Evolutionary conservation across 2,797 vertebrate species (phyloP), one percentile per base, ranked within the genome.

Genomic region (Labeo calbasu): DNA sequence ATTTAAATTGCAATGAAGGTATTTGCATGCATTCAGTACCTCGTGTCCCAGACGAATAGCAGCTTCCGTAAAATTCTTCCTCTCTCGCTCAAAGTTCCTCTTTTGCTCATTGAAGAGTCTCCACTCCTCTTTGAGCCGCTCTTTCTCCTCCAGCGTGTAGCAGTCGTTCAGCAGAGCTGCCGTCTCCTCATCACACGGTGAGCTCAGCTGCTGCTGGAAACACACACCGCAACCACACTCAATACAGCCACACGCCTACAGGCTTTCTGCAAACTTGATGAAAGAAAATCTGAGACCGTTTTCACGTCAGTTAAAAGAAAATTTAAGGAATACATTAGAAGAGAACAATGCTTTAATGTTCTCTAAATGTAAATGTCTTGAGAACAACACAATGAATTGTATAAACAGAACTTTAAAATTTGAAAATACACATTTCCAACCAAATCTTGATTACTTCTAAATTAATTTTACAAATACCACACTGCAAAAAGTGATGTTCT

Each of bases 11-110:
- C 5, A 43, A 43, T 43, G 11, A 46, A 46, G 43, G 9, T 46
- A 25, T 48, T 5, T 17, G 1, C 0, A 12, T 75, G 25, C 1
- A 8, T 79, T 21, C 13, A 23, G 48, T 93, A 99, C 98, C 97
- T 99, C 97, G 51, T 97, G 95, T 86, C 98, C 98, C 79, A 99
- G 92, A 90, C 97, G 94, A 88, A 99, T 99, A 66, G 98, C 98
- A 77, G 98, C 98, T 90, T 99, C 98, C 0, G 98, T 99, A 89
- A 98, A 99, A 91, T 95, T 98, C 86, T 91, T 95, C 90, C 98
- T 95, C 86, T 99, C 98, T 88, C 92, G 96, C 89, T 99, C 97
- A 85, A 99, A 98, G 88, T 96, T 96, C 88, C 94, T 96, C 82
- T 96, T 98, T 86, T 99, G 97, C 43, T 98, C 97, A 88, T 92